Base-by-base conservation (phyloP, 2,113 vertebrate species). In the Seriola quinqueradiata region DNA sequence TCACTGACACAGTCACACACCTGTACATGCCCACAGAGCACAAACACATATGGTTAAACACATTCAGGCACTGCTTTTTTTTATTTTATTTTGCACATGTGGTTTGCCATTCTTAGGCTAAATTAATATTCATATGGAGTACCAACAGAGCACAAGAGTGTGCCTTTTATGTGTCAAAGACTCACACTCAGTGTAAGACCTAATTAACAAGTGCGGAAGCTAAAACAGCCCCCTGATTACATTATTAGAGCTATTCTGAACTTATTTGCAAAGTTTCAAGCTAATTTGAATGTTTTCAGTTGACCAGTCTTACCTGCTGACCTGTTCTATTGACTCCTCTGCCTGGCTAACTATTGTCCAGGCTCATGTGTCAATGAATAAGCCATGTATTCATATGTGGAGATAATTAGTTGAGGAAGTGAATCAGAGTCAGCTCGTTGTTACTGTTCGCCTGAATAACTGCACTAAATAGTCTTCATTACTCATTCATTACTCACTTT, bases 361-460 rank as follows among this genome's bases (percentile, higher is more conserved):
- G 25, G 57, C 55, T 84, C 75, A 83, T 77, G 82, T 89, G 90
- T 90, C 90, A 84, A 11, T 83, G 88, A 87, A 70, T 77, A 84
- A 90, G 87, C 34, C 76, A 25, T 63, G 66, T 83, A 79, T 87
- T 87, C 72, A 92, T 85, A 79, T 21, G 75, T 79, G 75, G 55
- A 87, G 85, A 78, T 87, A 81, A 90, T 92, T 83, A 90, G 77
- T 23, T 59, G 25, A 82, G 76, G 4, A 42, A 84, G 40, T 69
- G 55, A 85, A 69, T 76, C 54, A 38, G 65, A 60, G 23, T 72
- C 28, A 46, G 74, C 42, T 84, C 76, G 69, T 69, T 28, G 54
- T 50, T 55, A 0, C 36, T 19, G 0, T 69, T 76, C 67, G 23
- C 71, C 52, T 91, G 79, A 78, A 85, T 88, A 74, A 74, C 42